Evolutionary conservation across 1,140 invertebrate genomes (phyloP).

Genomic region (Vanessa atalanta): DNA sequence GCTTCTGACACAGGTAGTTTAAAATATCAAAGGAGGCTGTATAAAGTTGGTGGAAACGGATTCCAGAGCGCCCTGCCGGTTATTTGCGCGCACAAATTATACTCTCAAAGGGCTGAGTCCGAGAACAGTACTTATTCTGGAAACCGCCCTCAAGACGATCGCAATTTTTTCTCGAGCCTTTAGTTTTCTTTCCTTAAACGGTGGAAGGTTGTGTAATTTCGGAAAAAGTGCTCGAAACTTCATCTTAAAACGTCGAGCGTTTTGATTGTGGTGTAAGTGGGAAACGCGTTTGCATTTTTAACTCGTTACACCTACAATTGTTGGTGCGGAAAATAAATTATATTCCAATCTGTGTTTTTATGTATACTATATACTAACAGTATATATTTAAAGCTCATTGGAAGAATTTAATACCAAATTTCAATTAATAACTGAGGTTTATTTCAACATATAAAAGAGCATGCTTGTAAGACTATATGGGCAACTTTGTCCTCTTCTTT

Average conservation of each 20-base stretch:
- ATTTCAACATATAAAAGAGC: too few species aligned
- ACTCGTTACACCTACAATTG: not conserved
- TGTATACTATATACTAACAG: too few species aligned
- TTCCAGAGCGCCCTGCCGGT: slow-evolving; percentile 14
- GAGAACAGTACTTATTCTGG: slow-evolving; percentile 40
- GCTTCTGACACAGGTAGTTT: slow-evolving; percentile 22
- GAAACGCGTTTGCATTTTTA: slow-evolving; percentile 10
- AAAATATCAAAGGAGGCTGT: slow-evolving; percentile 29
- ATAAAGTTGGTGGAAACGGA: not conserved
- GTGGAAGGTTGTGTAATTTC: slow-evolving; percentile 29
- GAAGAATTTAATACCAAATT: too few species aligned
- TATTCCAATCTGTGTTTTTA: too few species aligned
- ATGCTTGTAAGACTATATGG: too few species aligned
- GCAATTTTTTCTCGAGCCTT: slow-evolving; percentile 33
- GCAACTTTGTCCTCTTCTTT: too few species aligned
- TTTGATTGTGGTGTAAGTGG: slow-evolving; percentile 9
- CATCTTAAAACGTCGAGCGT: slow-evolving; percentile 2
- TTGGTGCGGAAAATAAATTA: not conserved
- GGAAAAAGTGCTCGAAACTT: slow-evolving; percentile 14
- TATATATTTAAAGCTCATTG: too few species aligned
- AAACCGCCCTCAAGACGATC: slow-evolving; percentile 37
- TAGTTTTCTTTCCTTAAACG: slow-evolving; percentile 32
- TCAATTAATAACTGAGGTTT: too few species aligned
- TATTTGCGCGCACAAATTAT: slow-evolving; percentile 48
- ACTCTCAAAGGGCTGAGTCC: slow-evolving; percentile 41